Conservation (phyloP, 2,888 invertebrate genomes). For the Brenthis ino region DNA sequence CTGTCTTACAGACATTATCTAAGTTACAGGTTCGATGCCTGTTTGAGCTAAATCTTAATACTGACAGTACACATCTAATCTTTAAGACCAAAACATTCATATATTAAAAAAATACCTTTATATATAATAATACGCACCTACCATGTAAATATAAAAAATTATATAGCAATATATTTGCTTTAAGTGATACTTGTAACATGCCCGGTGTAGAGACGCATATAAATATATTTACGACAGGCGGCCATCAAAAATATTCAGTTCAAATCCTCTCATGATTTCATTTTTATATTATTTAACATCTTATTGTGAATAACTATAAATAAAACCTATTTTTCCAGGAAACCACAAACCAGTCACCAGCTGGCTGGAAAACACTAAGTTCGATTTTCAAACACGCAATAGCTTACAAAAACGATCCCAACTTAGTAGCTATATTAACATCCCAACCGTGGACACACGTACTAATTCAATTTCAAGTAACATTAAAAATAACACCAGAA, state of each 20-base stretch:
- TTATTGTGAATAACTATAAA: neutral
- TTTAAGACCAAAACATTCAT: too few relatives aligned
- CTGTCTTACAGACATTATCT: too few relatives aligned
- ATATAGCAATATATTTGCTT: too few relatives aligned
- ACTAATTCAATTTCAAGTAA: conserved; percentile 69
- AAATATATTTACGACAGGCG: too few relatives aligned
- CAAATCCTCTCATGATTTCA: neutral
- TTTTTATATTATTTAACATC: neutral
- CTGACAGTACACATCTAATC: too few relatives aligned
- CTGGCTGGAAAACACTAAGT: conserved; percentile 70
- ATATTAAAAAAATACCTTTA: too few relatives aligned
- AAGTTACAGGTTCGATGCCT: too few relatives aligned
- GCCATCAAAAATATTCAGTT: neutral
- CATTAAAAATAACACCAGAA: conserved; percentile 60
- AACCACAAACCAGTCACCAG: conserved; percentile 59
- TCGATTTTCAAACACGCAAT: conserved; percentile 71
- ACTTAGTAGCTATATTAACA: conserved; percentile 61
- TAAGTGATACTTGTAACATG: too few relatives aligned
- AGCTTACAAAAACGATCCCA: conserved; percentile 60
- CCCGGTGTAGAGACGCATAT: too few relatives aligned
- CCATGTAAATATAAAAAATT: too few relatives aligned
- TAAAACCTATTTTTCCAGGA: conserved; percentile 49
- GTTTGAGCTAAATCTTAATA: too few relatives aligned
- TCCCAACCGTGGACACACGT: conserved; percentile 73
- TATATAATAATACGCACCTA: too few relatives aligned